A percentile compares a stretch with the other conserved stretches of the same genome.
These are phyloP conservation scores for Orthonyx spaldingii DNA, from an alignment of 2,113 vertebrate genomes.

Conservation along the genomic window DNA sequence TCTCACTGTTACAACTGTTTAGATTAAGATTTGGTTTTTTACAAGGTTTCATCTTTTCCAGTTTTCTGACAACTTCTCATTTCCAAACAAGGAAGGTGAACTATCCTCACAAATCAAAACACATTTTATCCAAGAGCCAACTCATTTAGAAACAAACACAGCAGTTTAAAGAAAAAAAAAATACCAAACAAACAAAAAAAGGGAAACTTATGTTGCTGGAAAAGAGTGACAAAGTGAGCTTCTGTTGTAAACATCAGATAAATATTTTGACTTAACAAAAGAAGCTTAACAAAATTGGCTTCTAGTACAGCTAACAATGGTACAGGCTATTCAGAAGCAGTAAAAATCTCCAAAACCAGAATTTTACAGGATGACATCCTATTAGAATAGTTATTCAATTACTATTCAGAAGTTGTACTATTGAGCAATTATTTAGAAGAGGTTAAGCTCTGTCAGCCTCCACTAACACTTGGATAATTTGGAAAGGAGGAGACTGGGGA, in stretches of 20 bases:
- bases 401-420: background rate
- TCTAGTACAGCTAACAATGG: background rate
- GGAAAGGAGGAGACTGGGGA: background rate
- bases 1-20: background rate
- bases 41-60: background rate
- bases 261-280: background rate
- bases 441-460: background rate
- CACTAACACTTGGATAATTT: background rate
- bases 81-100: background rate
- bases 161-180: background rate
- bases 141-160: background rate
- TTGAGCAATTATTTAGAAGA: background rate
- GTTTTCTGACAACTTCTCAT: background rate
- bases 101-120: background rate
- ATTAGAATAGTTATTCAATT: background rate
- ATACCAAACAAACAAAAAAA: background rate
- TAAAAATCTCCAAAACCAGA: background rate
- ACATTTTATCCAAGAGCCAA: background rate
- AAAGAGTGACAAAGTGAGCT: background rate
- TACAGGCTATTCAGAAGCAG: background rate
- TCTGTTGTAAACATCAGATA: background rate
- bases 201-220: background rate
- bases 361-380: background rate
- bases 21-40: background rate
- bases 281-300: background rate